Percentiles rank a stretch among this genome's conserved stretches.
Evolutionary conservation across 1,140 invertebrate genomes (phyloP).

Genomic region (Drosophila bifasciata): DNA sequence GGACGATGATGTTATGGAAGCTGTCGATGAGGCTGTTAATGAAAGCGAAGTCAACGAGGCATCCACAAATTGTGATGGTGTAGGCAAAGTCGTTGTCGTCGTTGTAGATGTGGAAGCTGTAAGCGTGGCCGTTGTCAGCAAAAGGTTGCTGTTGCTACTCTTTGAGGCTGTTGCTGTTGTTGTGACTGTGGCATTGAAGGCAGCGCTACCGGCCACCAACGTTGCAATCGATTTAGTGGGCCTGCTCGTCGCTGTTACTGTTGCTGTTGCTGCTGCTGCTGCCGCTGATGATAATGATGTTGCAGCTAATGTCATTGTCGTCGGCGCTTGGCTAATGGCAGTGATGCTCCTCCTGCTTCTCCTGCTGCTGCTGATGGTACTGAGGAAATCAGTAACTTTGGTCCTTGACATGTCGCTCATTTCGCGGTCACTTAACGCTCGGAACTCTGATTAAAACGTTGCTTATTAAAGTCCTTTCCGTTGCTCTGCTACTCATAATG

Average conservation of each 20-base stretch:
- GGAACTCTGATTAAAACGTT: constrained; percentile 37
- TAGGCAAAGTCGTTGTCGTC: constrained; percentile 50
- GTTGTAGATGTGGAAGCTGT: constrained; percentile 30
- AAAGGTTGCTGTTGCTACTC: constrained; percentile 25
- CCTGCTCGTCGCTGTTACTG: constrained; percentile 24
- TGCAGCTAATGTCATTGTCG: too few species aligned
- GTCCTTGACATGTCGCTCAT: constrained; percentile 60
- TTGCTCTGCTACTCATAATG: constrained; percentile 5
- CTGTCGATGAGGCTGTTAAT: constrained; percentile 64
- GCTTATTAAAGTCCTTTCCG: constrained; percentile 10
- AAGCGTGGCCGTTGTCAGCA: constrained; percentile 16
- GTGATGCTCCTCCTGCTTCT: constrained; percentile 5
- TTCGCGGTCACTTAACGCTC: constrained; percentile 26
- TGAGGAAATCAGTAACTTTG: constrained; percentile 25
- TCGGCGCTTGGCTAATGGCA: too few species aligned
- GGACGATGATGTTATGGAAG: background rate
- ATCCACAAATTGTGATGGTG: constrained; percentile 67
- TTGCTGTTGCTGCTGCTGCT: constrained; percentile 15
- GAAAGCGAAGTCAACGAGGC: constrained; percentile 78
- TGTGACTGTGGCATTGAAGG: constrained; percentile 29
- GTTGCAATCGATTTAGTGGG: constrained; percentile 60
- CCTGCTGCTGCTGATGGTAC: constrained; percentile 20
- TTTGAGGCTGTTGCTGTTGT: constrained; percentile 34
- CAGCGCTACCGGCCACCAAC: constrained; percentile 49
- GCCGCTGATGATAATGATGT: constrained; percentile 2